Base-by-base conservation (phyloP, 2,797 vertebrate genomes). In the Peromyscus aztecus region DNA sequence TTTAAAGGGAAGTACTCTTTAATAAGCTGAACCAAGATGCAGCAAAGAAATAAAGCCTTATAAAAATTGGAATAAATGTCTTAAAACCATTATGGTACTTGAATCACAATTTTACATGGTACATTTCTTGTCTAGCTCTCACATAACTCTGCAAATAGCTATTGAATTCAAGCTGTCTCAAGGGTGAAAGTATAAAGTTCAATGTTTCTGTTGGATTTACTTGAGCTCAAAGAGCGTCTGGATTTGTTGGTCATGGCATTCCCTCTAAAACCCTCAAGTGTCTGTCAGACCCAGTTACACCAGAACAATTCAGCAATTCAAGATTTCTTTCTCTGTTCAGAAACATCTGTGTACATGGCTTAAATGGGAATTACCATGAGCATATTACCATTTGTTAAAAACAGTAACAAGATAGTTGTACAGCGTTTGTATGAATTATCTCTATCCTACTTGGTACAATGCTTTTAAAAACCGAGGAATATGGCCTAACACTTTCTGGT, bases 131-230 rank as follows among this genome's bases (percentile, higher is more conserved):
- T 98, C 96, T 98, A 97, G 94, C 43, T 73, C 59, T 96, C 94
- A 95, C 97, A 98, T 98, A 98, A 97, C 94, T 98, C 97, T 95
- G 96, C 97, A 98, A 98, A 98, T 96, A 98, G 95, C 97, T 98
- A 65, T 98, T 95, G 89, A 98, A 98, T 98, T 97, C 86, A 88
- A 97, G 89, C 83, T 0, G 0, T 98, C 98, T 98, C 97, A 73
- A 97, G 98, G 97, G 98, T 97, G 97, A 98, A 98, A 97, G 94
- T 87, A 90, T 97, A 97, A 98, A 98, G 96, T 94, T 98, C 96
- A 98, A 97, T 97, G 94, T 98, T 99, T 98, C 98, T 98, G 8
- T 90, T 98, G 97, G 97, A 98, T 98, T 98, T 98, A 98, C 97
- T 49, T 89, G 89, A 97, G 94, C 91, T 98, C 98, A 95, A 97